Percentiles rank a stretch among this genome's conserved stretches.
These are phyloP conservation scores for Myotis yumanensis DNA, from an alignment of 2,113 vertebrate genomes.

Conservation along the genomic window DNA sequence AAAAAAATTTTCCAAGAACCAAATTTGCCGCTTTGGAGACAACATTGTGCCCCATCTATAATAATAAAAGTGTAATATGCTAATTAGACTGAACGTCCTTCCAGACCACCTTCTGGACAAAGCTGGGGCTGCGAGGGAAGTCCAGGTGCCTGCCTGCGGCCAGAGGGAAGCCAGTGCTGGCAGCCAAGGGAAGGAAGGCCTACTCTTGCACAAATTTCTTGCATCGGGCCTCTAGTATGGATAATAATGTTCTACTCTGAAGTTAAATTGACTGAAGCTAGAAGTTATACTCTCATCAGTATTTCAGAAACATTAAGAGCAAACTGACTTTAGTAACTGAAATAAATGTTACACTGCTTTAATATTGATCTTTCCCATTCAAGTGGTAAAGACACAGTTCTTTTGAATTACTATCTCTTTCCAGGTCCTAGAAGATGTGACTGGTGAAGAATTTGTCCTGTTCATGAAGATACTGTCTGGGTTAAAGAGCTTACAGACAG, in stretches of 20 bases:
- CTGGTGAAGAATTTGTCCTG: conserved; percentile 97
- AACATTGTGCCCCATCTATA: too few species aligned
- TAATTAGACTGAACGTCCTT: too few species aligned
- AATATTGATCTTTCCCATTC: background rate
- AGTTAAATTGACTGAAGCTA: background rate
- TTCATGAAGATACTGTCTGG: conserved; percentile 95
- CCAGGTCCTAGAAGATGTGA: conserved; percentile 98
- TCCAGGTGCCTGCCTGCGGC: too few species aligned
- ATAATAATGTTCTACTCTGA: background rate
- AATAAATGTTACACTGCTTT: background rate
- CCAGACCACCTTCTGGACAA: too few species aligned
- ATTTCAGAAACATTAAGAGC: conserved; percentile 9
- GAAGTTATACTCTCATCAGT: background rate
- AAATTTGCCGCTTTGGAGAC: background rate
- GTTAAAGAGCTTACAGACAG: conserved; percentile 94
- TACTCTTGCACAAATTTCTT: too few species aligned
- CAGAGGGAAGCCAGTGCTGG: too few species aligned
- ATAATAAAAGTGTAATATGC: too few species aligned
- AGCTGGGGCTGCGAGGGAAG: too few species aligned
- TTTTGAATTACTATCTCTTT: conserved; percentile 15
- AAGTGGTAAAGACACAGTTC: background rate
- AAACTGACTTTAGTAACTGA: background rate
- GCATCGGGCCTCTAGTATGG: background rate
- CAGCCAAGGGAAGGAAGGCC: too few species aligned
- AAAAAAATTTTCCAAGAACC: conserved; percentile 4